Evolutionary conservation across 37 sponge, comb jelly and placozoan genomes (phyloP).

Genomic region (Aplysina aerophoba): DNA sequence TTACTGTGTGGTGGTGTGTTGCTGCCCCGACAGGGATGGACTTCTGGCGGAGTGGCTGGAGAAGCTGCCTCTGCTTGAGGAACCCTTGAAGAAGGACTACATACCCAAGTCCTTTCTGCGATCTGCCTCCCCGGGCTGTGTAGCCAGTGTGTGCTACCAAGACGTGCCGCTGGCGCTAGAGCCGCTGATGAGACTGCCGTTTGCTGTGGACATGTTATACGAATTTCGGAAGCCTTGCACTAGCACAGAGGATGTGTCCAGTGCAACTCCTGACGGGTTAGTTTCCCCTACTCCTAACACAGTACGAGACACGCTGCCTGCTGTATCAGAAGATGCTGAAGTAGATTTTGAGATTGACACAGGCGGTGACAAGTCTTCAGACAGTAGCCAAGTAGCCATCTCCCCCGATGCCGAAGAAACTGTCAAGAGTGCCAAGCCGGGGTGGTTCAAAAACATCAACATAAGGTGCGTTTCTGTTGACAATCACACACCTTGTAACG

Average conservation of each 20-base stretch:
- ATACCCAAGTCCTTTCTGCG: slow-evolving; percentile 50
- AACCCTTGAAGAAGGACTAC: slow-evolving; percentile 72
- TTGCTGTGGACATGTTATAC: slow-evolving; percentile 71
- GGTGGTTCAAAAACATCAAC: no score
- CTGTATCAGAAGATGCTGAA: no score
- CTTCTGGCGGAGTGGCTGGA: slow-evolving; percentile 31
- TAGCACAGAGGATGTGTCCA: background rate
- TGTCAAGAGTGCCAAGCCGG: no score
- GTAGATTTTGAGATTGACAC: no score
- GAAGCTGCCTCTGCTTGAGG: slow-evolving; percentile 30
- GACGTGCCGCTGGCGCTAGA: slow-evolving; percentile 63
- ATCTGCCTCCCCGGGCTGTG: slow-evolving; percentile 21
- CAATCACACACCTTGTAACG: no score
- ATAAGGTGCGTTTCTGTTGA: no score
- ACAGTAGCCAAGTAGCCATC: no score
- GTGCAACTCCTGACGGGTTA: background rate
- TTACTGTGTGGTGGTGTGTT: no score
- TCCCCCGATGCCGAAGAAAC: no score
- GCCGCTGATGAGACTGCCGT: slow-evolving; percentile 77
- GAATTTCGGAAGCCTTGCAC: slow-evolving; percentile 48
- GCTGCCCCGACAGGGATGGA: slow-evolving; percentile 5
- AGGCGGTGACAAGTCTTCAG: no score
- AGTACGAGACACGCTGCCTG: no score
- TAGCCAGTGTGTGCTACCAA: slow-evolving; percentile 45
- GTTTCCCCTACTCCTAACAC: slow-evolving; percentile 14